These are phyloP conservation scores for Eupithecia exiguata DNA, from an alignment of 2,888 invertebrate genomes.

Conservation along the genomic window DNA sequence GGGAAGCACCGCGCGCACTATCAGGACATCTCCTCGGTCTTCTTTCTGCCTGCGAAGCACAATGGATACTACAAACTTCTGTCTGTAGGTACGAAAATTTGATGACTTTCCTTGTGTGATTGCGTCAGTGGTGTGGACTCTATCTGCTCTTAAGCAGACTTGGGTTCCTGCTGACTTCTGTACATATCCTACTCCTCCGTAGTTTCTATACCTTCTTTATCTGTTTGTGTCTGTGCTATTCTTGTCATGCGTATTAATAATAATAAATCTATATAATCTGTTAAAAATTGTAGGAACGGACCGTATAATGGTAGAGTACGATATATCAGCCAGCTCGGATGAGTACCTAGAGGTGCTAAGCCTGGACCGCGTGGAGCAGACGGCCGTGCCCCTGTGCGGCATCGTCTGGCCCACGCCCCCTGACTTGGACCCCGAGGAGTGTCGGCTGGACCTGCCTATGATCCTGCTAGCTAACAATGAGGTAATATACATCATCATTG, in stretches of 20 bases:
- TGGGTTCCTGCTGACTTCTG: neutral
- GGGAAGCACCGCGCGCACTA: slow-evolving; percentile 86
- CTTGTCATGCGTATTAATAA: no score
- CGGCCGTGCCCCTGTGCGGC: slow-evolving; percentile 82
- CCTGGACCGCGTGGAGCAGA: slow-evolving; percentile 85
- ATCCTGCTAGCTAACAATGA: slow-evolving; percentile 86
- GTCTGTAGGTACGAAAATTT: slow-evolving; percentile 64
- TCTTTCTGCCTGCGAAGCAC: slow-evolving; percentile 78
- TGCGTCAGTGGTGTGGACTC: neutral
- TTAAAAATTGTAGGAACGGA: slow-evolving; percentile 73
- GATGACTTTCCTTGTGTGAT: neutral
- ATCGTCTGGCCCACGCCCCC: slow-evolving; percentile 67
- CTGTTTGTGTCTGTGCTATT: no score
- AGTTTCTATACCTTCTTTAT: neutral
- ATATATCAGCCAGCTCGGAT: slow-evolving; percentile 73
- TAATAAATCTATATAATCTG: neutral
- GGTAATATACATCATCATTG: slow-evolving; percentile 59
- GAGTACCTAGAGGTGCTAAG: slow-evolving; percentile 72
- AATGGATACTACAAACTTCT: slow-evolving; percentile 75
- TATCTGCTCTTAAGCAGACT: neutral
- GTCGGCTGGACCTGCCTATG: slow-evolving; percentile 60
- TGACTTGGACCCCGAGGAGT: slow-evolving; percentile 52
- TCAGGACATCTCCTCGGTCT: slow-evolving; percentile 80
- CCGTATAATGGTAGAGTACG: slow-evolving; percentile 84
- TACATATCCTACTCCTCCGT: neutral